Base-by-base conservation (phyloP, 1,140 invertebrate species). In the Drepana arcuata region DNA sequence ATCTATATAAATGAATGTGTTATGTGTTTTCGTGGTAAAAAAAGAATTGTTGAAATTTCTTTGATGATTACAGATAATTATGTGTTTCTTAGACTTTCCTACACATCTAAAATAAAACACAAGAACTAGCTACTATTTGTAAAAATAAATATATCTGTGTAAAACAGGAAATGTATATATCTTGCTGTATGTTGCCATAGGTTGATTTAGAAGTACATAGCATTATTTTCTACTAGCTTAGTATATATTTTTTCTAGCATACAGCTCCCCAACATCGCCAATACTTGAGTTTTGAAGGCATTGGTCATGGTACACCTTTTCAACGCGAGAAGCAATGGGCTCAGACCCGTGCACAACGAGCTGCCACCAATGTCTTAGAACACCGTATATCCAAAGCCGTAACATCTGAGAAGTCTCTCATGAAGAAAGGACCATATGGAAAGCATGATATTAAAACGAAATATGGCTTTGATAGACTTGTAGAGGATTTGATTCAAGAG, bases 401-500 rank as follows among this genome's bases (percentile, higher is more conserved):
- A 7, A 87, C 88, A 0, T 84, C 87, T 0, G 92, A 94, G 41
- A 86, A 87, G 21, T 85, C 88, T 2, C 54, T 95, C 0, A 86
- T 92, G 71, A 84, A 88, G 31, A 92, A 92, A 59, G 86, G 85
- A 48, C 79, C 81, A 34, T 87, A 57, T 41, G 56, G 63, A 10
- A 88, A 88, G 49, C 88, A 89, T 68, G 86, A 93, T 57, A 91
- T 92, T 2, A 93, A 94, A 85, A 93, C 91, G 1, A 90, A 91
- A 74, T 93, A 92, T 69, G 92, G 93, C 0, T 91, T 95, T 62
- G 94, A 96, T 47, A 87, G 94, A 33, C 79, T 96, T 0, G 94
- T 95, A 2, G 94, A 96, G 78, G 94, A 96, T 85, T 83, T 95
- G 30, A 96, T 96, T 39, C 93, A 95, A 56, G 93, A 95, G 62